Base-by-base conservation (phyloP, 2,888 invertebrate genomes). In the Eristalis arbustorum region DNA sequence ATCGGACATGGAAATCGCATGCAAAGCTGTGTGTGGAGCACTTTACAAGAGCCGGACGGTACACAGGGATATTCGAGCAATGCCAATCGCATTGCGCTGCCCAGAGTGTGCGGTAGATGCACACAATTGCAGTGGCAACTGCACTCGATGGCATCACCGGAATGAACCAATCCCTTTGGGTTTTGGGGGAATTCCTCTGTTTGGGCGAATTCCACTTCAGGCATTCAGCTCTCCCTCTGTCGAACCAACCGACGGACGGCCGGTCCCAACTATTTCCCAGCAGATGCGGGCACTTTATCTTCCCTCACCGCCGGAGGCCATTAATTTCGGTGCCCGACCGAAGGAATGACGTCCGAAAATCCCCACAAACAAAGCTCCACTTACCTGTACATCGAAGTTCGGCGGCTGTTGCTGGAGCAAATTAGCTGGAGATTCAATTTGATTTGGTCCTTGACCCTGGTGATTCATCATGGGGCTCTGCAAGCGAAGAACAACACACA, bases 371-470 rank as follows among this genome's bases (percentile, higher is more conserved):
- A 66, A 4, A 31, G 10, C 1, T 1, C 31, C 1, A 93, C 95
- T 93, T 90, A 96, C 96, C 96, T 96, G 96, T 91, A 96, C 96
- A 93, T 96, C 96, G 93, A 96, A 96, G 91, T 95, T 95, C 91
- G 95, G 96, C 90, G 95, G 96, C 90, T 96, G 95, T 90, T 96
- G 95, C 91, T 94, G 93, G 89, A 93, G 89, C 68, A 93, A 90
- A 91, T 93, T 93, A 94, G 92, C 93, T 93, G 93, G 92, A 90
- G 92, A 93, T 94, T 93, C 93, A 88, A 93, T 91, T 89, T 92
- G 93, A 90, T 93, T 93, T 49, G 92, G 91, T 80, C 91, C 91
- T 89, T 92, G 92, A 78, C 89, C 89, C 89, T 92, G 92, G 89
- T 92, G 92, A 89, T 93, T 91, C 91, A 93, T 89, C 93, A 93